These are phyloP conservation scores for Erithacus rubecula DNA, from an alignment of 2,797 vertebrate species.

Conservation along the genomic window DNA sequence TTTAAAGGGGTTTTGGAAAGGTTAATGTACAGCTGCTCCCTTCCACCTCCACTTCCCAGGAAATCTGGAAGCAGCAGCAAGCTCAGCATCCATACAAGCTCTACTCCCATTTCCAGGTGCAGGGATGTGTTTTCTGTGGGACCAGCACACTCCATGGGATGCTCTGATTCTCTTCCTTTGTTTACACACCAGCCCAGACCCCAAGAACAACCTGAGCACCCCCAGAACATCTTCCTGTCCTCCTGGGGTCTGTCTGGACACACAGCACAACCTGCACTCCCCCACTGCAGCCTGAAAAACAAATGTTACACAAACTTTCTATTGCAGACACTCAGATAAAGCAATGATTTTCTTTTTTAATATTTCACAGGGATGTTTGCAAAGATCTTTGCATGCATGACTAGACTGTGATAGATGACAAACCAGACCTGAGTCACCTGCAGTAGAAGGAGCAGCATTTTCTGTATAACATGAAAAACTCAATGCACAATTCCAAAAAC, in stretches of 20 bases:
- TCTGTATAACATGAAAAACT: not conserved
- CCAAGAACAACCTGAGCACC: not conserved
- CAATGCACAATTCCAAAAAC: not conserved
- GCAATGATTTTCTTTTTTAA: accelerated
- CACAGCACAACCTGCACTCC: not conserved
- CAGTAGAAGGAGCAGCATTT: not conserved
- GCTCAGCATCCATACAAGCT: not conserved
- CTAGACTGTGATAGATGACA: accelerated
- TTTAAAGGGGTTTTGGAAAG: not conserved
- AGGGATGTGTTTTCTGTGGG: accelerated
- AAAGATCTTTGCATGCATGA: not conserved
- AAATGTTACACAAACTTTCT: accelerated
- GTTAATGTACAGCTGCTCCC: not conserved
- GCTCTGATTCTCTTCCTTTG: not conserved
- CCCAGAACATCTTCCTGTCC: not conserved
- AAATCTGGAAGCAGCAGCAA: not conserved
- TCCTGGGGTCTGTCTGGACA: not conserved
- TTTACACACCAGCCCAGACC: not conserved
- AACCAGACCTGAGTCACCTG: not conserved
- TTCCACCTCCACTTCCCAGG: not conserved
- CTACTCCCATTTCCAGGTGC: accelerated
- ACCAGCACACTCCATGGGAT: not conserved
- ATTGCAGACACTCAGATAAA: not conserved
- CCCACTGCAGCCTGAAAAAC: not conserved
- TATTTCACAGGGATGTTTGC: not conserved